Evolutionary conservation across 37 sponge, comb jelly and placozoan genomes (phyloP).

Genomic region (Ianthella basta): DNA sequence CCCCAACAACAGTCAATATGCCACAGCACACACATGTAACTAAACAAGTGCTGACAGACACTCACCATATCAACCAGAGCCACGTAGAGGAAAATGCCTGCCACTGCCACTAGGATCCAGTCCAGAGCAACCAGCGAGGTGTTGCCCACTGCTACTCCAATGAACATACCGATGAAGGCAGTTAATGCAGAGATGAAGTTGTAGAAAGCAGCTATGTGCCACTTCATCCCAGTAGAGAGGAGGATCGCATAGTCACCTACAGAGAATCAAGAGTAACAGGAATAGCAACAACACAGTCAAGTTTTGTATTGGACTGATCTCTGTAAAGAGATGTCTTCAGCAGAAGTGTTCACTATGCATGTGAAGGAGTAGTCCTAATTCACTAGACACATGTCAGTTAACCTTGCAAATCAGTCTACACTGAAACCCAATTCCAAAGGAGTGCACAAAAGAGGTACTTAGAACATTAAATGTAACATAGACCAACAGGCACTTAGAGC

Average conservation of each 20-base stretch:
- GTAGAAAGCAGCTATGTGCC: constrained; percentile 70
- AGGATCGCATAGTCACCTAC: constrained; percentile 84
- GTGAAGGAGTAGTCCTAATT: background rate
- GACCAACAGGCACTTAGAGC: too few relatives aligned
- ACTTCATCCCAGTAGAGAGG: constrained; percentile 74
- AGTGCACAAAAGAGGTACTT: too few relatives aligned
- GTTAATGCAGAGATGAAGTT: constrained; percentile 72
- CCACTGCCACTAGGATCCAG: constrained; percentile 72
- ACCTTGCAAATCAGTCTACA: background rate
- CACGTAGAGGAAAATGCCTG: constrained; percentile 82
- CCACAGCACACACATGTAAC: background rate
- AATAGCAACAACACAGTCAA: background rate
- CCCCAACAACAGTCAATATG: background rate
- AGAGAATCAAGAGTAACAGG: background rate
- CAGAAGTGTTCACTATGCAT: too few relatives aligned
- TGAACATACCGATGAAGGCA: constrained; percentile 73
- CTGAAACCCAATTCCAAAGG: background rate
- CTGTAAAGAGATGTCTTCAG: too few relatives aligned
- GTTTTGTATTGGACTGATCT: background rate
- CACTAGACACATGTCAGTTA: too few relatives aligned
- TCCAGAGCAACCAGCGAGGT: constrained; percentile 31
- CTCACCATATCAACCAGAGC: constrained; percentile 78
- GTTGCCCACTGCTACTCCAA: constrained; percentile 72
- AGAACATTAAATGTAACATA: too few relatives aligned
- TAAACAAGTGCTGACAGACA: background rate